Conservation (phyloP, 2,113 vertebrate species). For the Piprites chloris region DNA sequence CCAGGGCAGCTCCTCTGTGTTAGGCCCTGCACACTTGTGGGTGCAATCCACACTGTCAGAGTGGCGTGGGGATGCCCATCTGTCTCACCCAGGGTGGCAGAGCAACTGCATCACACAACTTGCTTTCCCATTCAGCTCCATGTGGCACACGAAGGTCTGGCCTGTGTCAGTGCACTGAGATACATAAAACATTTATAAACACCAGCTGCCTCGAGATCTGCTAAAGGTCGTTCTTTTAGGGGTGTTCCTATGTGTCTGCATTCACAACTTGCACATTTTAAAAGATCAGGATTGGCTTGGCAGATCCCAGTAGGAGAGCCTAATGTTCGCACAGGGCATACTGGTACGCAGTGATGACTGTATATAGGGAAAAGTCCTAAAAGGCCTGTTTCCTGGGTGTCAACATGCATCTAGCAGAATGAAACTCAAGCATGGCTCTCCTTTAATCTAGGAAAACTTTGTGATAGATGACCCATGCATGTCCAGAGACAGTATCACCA, state of each 20-base stretch:
- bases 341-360: accelerated
- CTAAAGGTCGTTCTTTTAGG: not conserved
- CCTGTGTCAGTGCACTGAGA: not conserved
- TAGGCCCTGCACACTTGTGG: not conserved
- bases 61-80: accelerated
- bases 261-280: not conserved
- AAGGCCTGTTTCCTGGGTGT: not conserved
- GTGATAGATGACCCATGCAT: not conserved
- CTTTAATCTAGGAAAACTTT: not conserved
- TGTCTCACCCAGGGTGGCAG: not conserved
- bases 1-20: not conserved
- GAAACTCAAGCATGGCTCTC: not conserved
- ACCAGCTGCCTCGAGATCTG: conserved; percentile 13
- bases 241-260: not conserved
- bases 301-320: not conserved
- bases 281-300: not conserved
- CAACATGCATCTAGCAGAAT: not conserved
- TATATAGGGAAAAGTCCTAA: not conserved
- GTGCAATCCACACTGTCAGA: not conserved
- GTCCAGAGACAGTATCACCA: not conserved
- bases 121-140: not conserved
- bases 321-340: not conserved
- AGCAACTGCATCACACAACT: not conserved
- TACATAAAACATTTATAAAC: not conserved
- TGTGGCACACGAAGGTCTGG: not conserved